Evolutionary conservation across 2,888 invertebrate genomes (phyloP), one percentile per base, ranked within the genome.

Genomic region (Phymatocera aterrima): DNA sequence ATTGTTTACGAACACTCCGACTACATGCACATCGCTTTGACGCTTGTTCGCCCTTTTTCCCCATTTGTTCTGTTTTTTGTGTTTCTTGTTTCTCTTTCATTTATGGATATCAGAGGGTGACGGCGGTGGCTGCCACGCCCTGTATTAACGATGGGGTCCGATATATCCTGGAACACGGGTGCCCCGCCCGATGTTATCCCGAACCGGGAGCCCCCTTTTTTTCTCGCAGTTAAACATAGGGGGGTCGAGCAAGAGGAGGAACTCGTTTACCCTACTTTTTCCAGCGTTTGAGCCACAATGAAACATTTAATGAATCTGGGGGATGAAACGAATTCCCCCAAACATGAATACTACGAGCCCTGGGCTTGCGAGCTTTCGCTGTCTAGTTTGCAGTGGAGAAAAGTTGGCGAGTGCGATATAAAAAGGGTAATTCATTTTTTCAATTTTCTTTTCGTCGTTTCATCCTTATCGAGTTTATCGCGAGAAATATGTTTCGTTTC

Each of bases 281-380:
- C 77, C 70, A 60, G 77, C 54, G 75, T 72, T 74, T 64, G 64
- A 21, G 12, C 74, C 77, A 83, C 83, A 83, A 83, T 80, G 80
- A 82, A 82, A 61, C 79, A 80, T 83, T 83, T 83, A 83, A 83
- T 82, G 83, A 83, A 83, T 79, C 70, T 78, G 72, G 72, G 51
- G 72, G 51, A 72, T 51, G 72, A 72, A 72, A 72, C 48, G 51
- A 72, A 72, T 72, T 72, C 51, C 18, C 21, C 28, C 68, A 46
- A 46, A 51, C 31, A 21, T n/a, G 34, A 72, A 18, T 18, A 37
- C 28, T 12, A 10, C 28, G 43, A 6, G 43, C 12, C 6, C 24
- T 31, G 60, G 24, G n/a, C n/a, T n/a, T n/a, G n/a, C 60, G 31
- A 60, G 60, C 28, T 28, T 64, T n/a, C n/a, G 37, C 61, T 37